Base-by-base conservation (phyloP, 2,888 invertebrate species). In the Hyppa rectilinea region DNA sequence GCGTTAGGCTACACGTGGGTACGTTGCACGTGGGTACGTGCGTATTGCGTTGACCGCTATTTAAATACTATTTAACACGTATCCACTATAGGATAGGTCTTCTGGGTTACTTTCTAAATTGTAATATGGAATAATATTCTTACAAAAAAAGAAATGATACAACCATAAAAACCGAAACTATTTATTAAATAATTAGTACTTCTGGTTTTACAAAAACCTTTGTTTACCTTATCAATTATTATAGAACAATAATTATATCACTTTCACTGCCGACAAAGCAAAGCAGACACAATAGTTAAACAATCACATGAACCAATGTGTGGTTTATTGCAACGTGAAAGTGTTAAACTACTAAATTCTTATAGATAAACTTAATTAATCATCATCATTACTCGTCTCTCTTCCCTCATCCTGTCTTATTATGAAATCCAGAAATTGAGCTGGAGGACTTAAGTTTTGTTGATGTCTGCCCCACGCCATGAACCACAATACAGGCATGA, bases 171-270 rank as follows among this genome's bases (percentile, higher is more conserved):
- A 9, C 9, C 45, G n/a, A 45, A 45, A n/a, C n/a, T 45, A 45
- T 45, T 45, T n/a, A 45, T 45, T 45, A n/a, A 47, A 47, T 47
- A 23, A 47, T 47, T 47, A 47, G 47, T 47, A 47, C 4, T 4
- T 47, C 47, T 23, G 23, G 47, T 23, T 47, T 9, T 47, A 23
- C 47, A 23, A 12, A 47, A 47, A 47, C 5, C n/a, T 23, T 47
- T 47, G 47, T 47, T 47, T 47, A 47, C n/a, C 45, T 45, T 45
- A 45, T 45, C 45, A 45, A 45, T 45, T 45, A 45, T 45, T n/a
- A 45, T 45, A n/a, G 45, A 45, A 45, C n/a, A 45, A 45, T n/a
- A n/a, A n/a, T n/a, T n/a, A n/a, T n/a, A n/a, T n/a, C n/a, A n/a
- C n/a, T n/a, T n/a, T n/a, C n/a, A n/a, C n/a, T n/a, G n/a, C n/a